phyloP scores from a whole-genome alignment of 2,113 vertebrate genomes.

The Zingel zingel region DNA sequence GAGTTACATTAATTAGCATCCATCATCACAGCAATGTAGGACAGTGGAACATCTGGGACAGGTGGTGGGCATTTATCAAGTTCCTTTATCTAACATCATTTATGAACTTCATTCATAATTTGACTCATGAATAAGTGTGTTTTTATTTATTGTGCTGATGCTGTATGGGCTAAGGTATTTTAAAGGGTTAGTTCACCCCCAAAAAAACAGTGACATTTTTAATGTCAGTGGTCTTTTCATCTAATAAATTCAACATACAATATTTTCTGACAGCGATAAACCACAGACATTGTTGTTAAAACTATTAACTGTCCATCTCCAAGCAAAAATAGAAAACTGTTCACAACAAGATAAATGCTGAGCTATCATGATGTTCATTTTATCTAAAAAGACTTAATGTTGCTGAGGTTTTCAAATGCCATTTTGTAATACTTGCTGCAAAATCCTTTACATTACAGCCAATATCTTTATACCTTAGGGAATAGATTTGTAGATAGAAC shows the following conservation, averaged over 20 bases:
- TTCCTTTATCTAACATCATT: conserved; percentile 6
- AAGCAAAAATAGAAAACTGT: not conserved
- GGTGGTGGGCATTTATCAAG: conserved; percentile 9
- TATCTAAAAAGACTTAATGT: not conserved
- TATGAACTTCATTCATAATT: conserved; percentile 7
- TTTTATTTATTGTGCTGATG: not conserved
- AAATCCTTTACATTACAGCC: not conserved
- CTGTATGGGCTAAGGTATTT: not conserved
- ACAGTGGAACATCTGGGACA: conserved; percentile 16
- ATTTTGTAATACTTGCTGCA: not conserved
- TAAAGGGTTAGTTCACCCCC: not conserved
- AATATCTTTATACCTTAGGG: not conserved
- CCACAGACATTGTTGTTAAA: not conserved
- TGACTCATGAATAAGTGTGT: not conserved
- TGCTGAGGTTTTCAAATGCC: not conserved
- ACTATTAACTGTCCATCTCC: not conserved
- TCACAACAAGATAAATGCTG: not conserved
- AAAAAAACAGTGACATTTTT: not conserved
- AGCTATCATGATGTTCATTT: not conserved
- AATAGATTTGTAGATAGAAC: not conserved
- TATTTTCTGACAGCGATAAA: not conserved
- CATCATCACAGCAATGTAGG: conserved; percentile 33
- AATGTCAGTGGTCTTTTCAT: not conserved
- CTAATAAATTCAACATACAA: not conserved
- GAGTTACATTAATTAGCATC: conserved; percentile 60